A percentile compares a stretch with the other conserved stretches of the same genome.
Evolutionary conservation across 2,797 vertebrate species (phyloP).

Genomic region (Chlorospingus semifuscus): DNA sequence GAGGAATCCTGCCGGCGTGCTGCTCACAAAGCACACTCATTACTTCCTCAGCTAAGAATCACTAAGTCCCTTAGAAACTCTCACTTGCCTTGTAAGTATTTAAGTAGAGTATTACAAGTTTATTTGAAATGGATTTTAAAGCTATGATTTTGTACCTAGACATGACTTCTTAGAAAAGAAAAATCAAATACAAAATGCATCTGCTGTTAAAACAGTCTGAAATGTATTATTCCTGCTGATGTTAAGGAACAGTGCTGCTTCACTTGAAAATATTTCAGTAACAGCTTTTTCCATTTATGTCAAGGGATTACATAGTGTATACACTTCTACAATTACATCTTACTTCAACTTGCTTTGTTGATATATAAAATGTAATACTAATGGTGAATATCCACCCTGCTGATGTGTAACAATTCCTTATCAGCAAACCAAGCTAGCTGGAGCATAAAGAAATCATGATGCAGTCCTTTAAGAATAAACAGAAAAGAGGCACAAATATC

Average conservation of each 20-base stretch:
- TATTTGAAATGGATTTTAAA: background rate
- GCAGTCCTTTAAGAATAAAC: background rate
- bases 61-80: background rate
- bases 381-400: background rate
- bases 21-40: background rate
- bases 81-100: background rate
- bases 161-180: background rate
- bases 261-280: background rate
- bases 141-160: background rate
- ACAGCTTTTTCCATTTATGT: background rate
- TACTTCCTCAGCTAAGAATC: background rate
- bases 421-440: background rate
- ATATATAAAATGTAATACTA: background rate
- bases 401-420: background rate
- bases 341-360: background rate
- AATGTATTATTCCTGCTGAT: background rate
- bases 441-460: background rate
- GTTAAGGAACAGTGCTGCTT: background rate
- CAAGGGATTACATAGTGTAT: background rate
- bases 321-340: background rate
- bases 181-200: background rate
- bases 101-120: background rate
- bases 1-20: accelerated
- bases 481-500: background rate
- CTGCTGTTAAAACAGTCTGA: background rate